phyloP scores from a whole-genome alignment of 2,113 vertebrate species.

The Indicator maculatus region DNA sequence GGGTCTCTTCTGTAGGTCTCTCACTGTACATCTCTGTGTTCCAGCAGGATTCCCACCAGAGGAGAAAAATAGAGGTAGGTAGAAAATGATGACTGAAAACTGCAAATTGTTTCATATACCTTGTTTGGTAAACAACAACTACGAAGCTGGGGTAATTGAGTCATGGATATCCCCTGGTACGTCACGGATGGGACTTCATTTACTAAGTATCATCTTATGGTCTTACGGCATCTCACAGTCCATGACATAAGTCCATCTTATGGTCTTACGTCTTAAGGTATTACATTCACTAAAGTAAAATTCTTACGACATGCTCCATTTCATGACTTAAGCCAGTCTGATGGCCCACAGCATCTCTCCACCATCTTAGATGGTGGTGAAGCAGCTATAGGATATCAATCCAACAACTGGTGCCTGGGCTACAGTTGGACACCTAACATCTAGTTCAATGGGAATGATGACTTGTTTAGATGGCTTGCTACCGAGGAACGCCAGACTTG shows the following conservation, averaged over 20 bases:
- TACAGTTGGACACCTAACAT: not conserved
- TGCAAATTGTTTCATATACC: not conserved
- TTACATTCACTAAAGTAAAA: too few species aligned
- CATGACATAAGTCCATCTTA: not conserved
- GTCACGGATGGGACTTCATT: not conserved
- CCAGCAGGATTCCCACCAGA: not conserved
- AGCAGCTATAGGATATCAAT: not conserved
- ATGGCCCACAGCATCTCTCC: not conserved
- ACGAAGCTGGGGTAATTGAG: not conserved
- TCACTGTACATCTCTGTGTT: not conserved
- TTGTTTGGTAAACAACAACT: not conserved
- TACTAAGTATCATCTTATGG: not conserved
- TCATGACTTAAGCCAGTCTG: too few species aligned
- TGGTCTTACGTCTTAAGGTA: too few species aligned
- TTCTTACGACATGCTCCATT: too few species aligned
- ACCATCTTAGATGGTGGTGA: not conserved
- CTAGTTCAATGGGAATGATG: fast-evolving
- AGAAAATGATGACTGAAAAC: not conserved
- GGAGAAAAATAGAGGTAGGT: not conserved
- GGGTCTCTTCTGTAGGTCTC: not conserved
- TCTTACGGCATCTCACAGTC: not conserved
- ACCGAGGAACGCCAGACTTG: not conserved
- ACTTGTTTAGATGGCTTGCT: not conserved
- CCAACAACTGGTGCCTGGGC: not conserved
- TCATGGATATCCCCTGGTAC: not conserved